phyloP scores from a whole-genome alignment of 1,140 invertebrate species.

The Hestina assimilis region DNA sequence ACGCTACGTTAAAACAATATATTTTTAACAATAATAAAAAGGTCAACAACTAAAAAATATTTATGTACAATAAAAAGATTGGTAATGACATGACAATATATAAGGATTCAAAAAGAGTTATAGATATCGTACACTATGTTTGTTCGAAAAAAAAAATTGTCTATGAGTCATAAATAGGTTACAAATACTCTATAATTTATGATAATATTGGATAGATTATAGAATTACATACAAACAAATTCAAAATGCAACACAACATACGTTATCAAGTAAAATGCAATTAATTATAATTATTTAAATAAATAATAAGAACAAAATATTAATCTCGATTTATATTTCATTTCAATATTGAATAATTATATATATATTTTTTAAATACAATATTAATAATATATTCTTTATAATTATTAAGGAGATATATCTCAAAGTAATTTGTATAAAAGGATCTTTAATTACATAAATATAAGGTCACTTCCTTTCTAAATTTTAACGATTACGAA shows the following conservation, averaged over 20 bases:
- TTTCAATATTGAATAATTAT: slow-evolving; percentile 5
- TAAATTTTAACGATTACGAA: slow-evolving; percentile 35
- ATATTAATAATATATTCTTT: slow-evolving; percentile 11
- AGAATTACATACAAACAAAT: slow-evolving; percentile 18
- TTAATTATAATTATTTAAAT: slow-evolving; percentile 16
- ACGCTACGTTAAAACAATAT: slow-evolving; percentile 41
- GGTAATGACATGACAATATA: slow-evolving; percentile 35
- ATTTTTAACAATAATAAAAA: slow-evolving; percentile 60
- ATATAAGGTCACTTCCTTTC: slow-evolving; percentile 52
- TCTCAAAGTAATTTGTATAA: too few species aligned
- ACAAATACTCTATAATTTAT: neutral
- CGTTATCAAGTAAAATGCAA: slow-evolving; percentile 43
- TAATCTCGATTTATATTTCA: slow-evolving; percentile 5
- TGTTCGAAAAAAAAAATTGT: slow-evolving; percentile 6
- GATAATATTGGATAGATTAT: neutral
- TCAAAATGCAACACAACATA: slow-evolving; percentile 47
- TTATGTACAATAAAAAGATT: slow-evolving; percentile 64
- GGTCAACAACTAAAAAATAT: slow-evolving; percentile 56
- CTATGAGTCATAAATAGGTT: neutral
- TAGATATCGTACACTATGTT: neutral
- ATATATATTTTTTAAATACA: slow-evolving; percentile 4
- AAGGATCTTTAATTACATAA: slow-evolving; percentile 6
- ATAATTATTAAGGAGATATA: too few species aligned
- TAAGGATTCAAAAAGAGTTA: neutral
- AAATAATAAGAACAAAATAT: slow-evolving; percentile 15